Conservation (phyloP, 1,140 invertebrate genomes). For the Leptopilina clavipes region DNA sequence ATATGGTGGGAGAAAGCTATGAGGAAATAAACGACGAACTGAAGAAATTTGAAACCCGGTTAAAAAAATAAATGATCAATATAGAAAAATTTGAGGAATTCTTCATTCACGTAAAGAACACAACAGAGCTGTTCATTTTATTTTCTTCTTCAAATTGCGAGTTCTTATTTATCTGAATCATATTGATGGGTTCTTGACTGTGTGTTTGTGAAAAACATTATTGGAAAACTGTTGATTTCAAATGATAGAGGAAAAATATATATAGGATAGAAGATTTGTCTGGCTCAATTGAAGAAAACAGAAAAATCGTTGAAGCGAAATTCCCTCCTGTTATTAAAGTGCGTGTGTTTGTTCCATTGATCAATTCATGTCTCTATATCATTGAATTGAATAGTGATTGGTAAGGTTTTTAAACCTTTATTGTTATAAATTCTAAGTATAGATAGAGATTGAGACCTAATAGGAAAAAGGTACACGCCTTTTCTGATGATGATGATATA, state of each 20-base stretch:
- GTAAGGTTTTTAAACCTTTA: conserved; percentile 26
- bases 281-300: conserved; percentile 6
- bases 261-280: not conserved
- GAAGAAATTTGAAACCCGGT: conserved; percentile 47
- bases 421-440: conserved; percentile 32
- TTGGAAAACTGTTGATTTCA: not conserved
- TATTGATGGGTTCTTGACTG: not conserved
- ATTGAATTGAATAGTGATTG: conserved; percentile 32
- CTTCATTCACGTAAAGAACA: not conserved
- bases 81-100: not conserved
- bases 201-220: not conserved
- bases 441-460: not conserved
- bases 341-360: conserved; percentile 24
- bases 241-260: not conserved
- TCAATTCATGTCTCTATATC: conserved; percentile 26
- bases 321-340: conserved; percentile 17
- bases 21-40: conserved; percentile 55
- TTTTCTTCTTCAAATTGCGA: not conserved
- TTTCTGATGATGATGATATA: not conserved
- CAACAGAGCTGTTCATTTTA: not conserved
- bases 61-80: conserved; percentile 3
- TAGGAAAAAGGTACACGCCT: conserved; percentile 14
- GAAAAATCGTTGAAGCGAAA: conserved; percentile 26
- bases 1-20: conserved; percentile 41
- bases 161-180: not conserved